These are phyloP conservation scores for Schizopygopsis pylzovi DNA, from an alignment of 2,797 vertebrate species.

Conservation along the genomic window DNA sequence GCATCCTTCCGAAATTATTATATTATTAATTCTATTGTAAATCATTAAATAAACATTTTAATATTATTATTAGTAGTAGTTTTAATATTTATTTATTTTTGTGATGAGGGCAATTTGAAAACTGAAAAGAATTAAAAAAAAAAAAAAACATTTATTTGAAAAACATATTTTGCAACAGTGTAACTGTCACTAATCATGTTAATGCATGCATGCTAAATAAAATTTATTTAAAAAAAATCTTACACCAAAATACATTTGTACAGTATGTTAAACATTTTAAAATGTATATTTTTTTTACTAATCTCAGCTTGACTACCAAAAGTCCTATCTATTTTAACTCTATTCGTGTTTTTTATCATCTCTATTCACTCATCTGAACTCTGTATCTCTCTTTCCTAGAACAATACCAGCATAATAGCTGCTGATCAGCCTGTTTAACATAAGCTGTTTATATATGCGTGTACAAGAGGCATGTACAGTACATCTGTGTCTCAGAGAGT, in stretches of 20 bases:
- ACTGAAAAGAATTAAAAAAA: no score
- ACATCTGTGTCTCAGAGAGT: not conserved
- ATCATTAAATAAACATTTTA: no score
- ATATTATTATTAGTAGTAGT: no score
- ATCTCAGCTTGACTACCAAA: not conserved
- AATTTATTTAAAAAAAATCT: not conserved
- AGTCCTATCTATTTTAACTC: not conserved
- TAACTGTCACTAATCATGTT: no score
- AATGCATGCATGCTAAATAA: not conserved
- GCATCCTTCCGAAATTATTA: not conserved
- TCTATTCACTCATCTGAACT: no score
- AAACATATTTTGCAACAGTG: no score
- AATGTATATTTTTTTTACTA: accelerated
- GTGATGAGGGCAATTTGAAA: not conserved
- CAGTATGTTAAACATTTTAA: not conserved
- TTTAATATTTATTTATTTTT: no score
- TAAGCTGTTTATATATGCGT: not conserved
- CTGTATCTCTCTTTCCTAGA: not conserved
- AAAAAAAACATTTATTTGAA: no score
- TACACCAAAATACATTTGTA: not conserved
- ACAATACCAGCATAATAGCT: slow-evolving; percentile 31
- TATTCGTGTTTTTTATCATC: not conserved
- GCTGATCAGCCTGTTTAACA: slow-evolving; percentile 23
- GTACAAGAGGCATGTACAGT: not conserved
- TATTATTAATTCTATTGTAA: no score